phyloP scores from a whole-genome alignment of 2,888 invertebrate species.

The Heteromyza rotundicornis region DNA sequence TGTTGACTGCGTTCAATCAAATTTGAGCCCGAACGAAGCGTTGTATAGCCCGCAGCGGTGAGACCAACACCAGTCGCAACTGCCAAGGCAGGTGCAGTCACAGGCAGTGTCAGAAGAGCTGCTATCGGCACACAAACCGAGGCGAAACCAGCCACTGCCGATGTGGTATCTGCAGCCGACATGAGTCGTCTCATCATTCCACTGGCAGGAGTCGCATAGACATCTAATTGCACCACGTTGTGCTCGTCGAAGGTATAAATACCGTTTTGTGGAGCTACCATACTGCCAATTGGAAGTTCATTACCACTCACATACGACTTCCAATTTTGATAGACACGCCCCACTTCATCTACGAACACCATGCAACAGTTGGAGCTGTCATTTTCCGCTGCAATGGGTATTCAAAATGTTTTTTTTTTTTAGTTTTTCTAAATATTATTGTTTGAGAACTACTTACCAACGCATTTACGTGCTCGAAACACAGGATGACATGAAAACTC shows the following conservation, averaged over 20 bases:
- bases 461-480: slow-evolving; percentile 51
- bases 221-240: slow-evolving; percentile 38
- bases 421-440: no score
- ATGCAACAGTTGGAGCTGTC: slow-evolving; percentile 51
- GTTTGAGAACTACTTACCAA: slow-evolving; percentile 35
- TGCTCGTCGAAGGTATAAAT: slow-evolving; percentile 38
- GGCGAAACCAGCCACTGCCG: slow-evolving; percentile 40
- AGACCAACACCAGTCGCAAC: slow-evolving; percentile 38
- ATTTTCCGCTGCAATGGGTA: no score
- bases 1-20: slow-evolving; percentile 49
- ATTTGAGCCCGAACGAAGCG: slow-evolving; percentile 42
- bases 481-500: slow-evolving; percentile 46
- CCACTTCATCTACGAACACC: slow-evolving; percentile 52
- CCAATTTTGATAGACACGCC: slow-evolving; percentile 63
- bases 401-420: no score
- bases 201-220: slow-evolving; percentile 46
- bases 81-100: slow-evolving; percentile 44
- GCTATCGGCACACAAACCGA: slow-evolving; percentile 42
- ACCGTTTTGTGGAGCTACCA: slow-evolving; percentile 62
- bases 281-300: slow-evolving; percentile 59
- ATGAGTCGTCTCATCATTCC: slow-evolving; percentile 25
- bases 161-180: slow-evolving; percentile 35
- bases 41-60: slow-evolving; percentile 43
- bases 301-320: slow-evolving; percentile 59
- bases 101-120: slow-evolving; percentile 33